Percentiles rank a stretch among this genome's conserved stretches.
phyloP scores from a whole-genome alignment of 2,113 vertebrate species.

The Butorides virescens region DNA sequence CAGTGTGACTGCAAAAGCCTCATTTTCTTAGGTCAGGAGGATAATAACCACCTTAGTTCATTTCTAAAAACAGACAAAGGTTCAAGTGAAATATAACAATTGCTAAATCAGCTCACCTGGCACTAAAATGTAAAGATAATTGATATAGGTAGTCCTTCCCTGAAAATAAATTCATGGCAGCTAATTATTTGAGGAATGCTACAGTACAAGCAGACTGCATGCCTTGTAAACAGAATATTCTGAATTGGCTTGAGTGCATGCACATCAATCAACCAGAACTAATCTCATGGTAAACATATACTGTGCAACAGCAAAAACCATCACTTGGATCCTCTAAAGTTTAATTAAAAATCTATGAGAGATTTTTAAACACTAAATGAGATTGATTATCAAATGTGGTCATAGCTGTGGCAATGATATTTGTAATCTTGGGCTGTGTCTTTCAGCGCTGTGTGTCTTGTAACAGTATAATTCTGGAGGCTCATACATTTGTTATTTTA shows the following conservation, averaged over 20 bases:
- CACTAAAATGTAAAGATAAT: not conserved
- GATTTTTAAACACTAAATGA: constrained; percentile 31
- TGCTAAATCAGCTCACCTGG: not conserved
- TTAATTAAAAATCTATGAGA: constrained; percentile 69
- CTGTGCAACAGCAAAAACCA: not conserved
- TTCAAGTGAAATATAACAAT: not conserved
- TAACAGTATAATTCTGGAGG: not conserved
- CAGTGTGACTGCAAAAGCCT: not conserved
- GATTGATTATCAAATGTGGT: not conserved
- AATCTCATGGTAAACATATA: constrained; percentile 44
- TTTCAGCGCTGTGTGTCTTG: not conserved
- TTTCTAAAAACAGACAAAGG: not conserved
- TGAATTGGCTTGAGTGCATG: not conserved
- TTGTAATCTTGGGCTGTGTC: not conserved
- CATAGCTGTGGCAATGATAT: not conserved
- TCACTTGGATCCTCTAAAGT: not conserved
- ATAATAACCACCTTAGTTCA: not conserved
- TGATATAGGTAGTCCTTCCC: not conserved
- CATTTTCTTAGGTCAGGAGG: not conserved
- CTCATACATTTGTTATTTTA: not conserved
- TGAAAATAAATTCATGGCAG: not conserved
- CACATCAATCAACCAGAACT: constrained; percentile 47
- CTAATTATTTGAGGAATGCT: not conserved
- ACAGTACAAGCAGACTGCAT: not conserved
- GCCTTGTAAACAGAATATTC: not conserved